These are phyloP conservation scores for Hemiprocne comata DNA, from an alignment of 2,113 vertebrate genomes.

Conservation along the genomic window DNA sequence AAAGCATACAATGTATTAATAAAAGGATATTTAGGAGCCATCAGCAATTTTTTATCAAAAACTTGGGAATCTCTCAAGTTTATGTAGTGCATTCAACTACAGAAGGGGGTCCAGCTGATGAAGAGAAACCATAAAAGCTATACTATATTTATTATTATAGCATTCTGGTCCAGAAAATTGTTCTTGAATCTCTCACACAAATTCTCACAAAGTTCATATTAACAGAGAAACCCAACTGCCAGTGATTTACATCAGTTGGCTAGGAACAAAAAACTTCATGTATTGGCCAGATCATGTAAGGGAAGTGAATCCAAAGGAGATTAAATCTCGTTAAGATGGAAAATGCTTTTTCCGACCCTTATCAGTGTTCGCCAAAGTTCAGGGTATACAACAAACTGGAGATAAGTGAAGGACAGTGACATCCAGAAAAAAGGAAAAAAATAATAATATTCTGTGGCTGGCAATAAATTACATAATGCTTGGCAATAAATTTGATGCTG, in stretches of 20 bases:
- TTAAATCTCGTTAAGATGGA: background rate
- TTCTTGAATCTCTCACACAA: background rate
- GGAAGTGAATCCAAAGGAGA: background rate
- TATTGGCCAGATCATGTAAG: background rate
- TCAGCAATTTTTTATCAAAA: background rate
- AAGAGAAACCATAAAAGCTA: background rate
- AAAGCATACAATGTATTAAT: background rate
- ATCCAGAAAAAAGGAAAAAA: background rate
- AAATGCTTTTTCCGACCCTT: background rate
- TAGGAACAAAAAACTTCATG: background rate
- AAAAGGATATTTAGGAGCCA: background rate
- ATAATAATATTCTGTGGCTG: background rate
- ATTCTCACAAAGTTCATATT: background rate
- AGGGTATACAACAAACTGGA: background rate
- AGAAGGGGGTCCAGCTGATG: background rate
- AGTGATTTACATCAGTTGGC: background rate
- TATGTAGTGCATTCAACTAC: background rate
- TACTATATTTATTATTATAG: background rate
- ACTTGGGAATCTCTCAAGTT: background rate
- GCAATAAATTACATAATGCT: background rate
- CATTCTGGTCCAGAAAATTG: background rate
- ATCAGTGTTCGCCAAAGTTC: background rate
- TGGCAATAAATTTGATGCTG: background rate
- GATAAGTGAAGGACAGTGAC: background rate
- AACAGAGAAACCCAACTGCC: background rate